A percentile compares a stretch with the other conserved stretches of the same genome.
Evolutionary conservation across 2,797 vertebrate species (phyloP).

Genomic region (Sciurus carolinensis): DNA sequence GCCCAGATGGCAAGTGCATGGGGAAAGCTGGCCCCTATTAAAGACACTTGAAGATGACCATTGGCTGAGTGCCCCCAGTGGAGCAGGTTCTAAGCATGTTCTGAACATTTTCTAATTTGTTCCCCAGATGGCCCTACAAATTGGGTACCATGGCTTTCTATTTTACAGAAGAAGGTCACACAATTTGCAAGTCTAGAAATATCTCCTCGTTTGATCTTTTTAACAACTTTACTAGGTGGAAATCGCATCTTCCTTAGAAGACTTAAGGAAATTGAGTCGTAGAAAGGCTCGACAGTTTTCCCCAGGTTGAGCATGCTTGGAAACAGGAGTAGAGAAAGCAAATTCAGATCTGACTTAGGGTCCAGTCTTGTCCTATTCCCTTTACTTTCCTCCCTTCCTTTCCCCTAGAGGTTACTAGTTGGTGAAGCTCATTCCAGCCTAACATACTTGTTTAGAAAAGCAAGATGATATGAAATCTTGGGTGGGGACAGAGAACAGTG

Average conservation of each 20-base stretch:
- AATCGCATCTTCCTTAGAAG: neutral
- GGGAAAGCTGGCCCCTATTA: neutral
- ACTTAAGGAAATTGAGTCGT: neutral
- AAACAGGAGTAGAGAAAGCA: too few relatives aligned
- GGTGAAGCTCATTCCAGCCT: neutral
- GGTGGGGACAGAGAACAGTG: neutral
- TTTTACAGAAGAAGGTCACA: neutral
- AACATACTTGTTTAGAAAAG: fast-evolving
- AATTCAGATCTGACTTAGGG: neutral
- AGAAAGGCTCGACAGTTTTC: neutral
- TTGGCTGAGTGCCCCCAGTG: fast-evolving
- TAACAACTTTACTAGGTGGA: neutral
- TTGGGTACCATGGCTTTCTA: fast-evolving
- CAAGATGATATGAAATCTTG: neutral
- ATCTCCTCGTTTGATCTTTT: neutral
- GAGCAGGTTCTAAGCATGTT: fast-evolving
- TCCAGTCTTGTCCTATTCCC: fast-evolving
- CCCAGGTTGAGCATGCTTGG: too few relatives aligned
- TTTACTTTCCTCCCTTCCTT: neutral
- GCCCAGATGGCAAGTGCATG: neutral
- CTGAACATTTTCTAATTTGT: neutral
- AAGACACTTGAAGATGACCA: neutral
- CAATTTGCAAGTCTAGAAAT: neutral
- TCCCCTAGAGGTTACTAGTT: neutral
- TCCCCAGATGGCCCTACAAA: fast-evolving